Conservation (phyloP, 92 coral and sea anemone genomes). For the Micromussa lordhowensis region DNA sequence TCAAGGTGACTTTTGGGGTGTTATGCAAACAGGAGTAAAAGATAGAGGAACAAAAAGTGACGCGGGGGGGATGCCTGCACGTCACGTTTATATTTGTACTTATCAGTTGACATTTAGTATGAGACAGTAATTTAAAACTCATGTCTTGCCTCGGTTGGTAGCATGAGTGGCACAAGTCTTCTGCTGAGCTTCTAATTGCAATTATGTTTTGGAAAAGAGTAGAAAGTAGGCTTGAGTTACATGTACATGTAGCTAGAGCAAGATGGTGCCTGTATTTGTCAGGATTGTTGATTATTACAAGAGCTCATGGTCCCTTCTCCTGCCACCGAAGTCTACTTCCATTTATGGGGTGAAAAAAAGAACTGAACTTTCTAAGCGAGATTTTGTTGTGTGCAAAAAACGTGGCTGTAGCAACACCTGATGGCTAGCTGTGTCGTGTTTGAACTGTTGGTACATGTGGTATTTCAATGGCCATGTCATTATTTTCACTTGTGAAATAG, state of each 20-base stretch:
- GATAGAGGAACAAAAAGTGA: neutral
- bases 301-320: no score
- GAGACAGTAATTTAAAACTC: neutral
- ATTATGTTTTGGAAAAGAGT: constrained; percentile 6
- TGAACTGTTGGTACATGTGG: neutral
- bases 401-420: neutral
- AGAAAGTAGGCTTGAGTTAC: constrained; percentile 7
- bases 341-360: neutral
- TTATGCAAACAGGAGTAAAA: neutral
- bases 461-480: neutral
- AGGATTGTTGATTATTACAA: neutral
- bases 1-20: neutral
- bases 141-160: neutral
- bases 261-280: neutral
- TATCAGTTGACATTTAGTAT: neutral
- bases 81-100: neutral
- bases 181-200: neutral
- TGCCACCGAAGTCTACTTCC: no score
- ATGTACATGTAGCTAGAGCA: neutral
- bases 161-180: neutral
- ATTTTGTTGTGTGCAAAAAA: neutral
- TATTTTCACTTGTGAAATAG: neutral
- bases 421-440: neutral
- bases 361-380: neutral
- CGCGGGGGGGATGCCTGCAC: neutral